Evolutionary conservation across 2,113 vertebrate genomes (phyloP), one percentile per base, ranked within the genome.

Genomic region (Chaetura pelagica): DNA sequence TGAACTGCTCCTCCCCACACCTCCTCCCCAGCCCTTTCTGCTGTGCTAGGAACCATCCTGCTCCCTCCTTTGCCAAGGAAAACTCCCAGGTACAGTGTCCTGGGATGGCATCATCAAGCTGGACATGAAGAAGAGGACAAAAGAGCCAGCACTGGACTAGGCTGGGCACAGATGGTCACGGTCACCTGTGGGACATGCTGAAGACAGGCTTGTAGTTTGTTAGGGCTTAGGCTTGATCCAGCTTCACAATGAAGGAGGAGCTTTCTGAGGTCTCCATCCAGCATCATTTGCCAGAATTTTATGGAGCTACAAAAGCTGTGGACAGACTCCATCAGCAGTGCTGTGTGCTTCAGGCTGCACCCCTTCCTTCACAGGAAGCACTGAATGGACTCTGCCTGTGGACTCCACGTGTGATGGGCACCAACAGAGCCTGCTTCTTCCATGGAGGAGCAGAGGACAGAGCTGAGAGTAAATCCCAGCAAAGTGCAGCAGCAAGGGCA

Each of bases 351-450:
- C 7, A 1, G 15, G 27, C 24, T 23, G 48, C 75, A 15, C n/a
- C 59, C n/a, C 22, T 29, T 19, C 59, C 52, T 48, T 57, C n/a
- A 35, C 32, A 35, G 23, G 46, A 58, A 5, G 30, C 1, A 3
- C 23, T 2, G 12, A n/a, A 38, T 3, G 1, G n/a, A 3, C 48
- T 73, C n/a, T 34, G 51, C 18, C 55, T 32, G 0, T 2, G 14
- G 55, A 75, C 89, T 49, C 12, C 46, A 1, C 2, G 4, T 2
- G 9, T 52, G 49, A 12, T 19, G 17, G 27, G 59, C 22, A n/a
- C 34, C 15, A 17, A 2, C 23, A 64, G 40, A 80, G 2, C 15
- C 44, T 13, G 29, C 0, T 0, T 4, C 87, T 73, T 20, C 62
- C 22, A 32, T 2, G 5, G 81, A 52, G 51, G 80, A 76, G 44